Evolutionary conservation across 2,797 vertebrate genomes (phyloP), one percentile per base, ranked within the genome.

Genomic region (Adrianichthys oophorus): DNA sequence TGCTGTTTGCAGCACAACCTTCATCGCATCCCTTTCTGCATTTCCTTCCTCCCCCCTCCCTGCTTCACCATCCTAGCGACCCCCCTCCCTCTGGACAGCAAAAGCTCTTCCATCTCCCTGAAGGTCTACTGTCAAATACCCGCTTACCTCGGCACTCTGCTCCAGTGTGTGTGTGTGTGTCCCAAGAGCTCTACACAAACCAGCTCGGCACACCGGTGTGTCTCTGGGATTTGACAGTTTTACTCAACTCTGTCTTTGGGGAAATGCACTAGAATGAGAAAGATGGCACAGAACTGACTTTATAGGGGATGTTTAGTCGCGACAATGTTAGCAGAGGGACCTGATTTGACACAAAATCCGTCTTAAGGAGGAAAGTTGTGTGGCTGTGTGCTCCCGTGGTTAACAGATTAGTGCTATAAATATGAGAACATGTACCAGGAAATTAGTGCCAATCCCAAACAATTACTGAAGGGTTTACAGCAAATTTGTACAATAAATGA

Each of bases 41-140:
- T 59, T 56, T 55, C 52, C 63, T 12, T 23, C 45, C 37, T 53
- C 19, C 26, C 16, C 10, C 21, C 46, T 18, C 14, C 8, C n/a
- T 18, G 13, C 15, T 8, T 29, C 17, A 14, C 12, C 21, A 6
- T 14, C 44, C n/a, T 40, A 4, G 43, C 42, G 17, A 5, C 32
- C 16, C 37, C 32, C 24, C 15, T 68, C 62, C 65, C 77, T 47
- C 45, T 6, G 73, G 83, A 84, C 62, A 77, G 66, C n/a, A 59
- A 73, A 72, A 75, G 68, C 82, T 77, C 76, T 57, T 84, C 69
- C 60, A 66, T 87, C 79, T 88, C 85, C 80, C 85, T 68, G 79
- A 87, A 85, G 85, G 85, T 87, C 80, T 64, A 48, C 84, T 86
- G 85, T 86, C 87, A 89, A 81, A 83, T 74, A 86, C 70, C 56